Percentiles rank a stretch among this genome's conserved stretches.
Conservation (phyloP, 92 coral and sea anemone species). For the Anthopleura xanthogrammica region DNA sequence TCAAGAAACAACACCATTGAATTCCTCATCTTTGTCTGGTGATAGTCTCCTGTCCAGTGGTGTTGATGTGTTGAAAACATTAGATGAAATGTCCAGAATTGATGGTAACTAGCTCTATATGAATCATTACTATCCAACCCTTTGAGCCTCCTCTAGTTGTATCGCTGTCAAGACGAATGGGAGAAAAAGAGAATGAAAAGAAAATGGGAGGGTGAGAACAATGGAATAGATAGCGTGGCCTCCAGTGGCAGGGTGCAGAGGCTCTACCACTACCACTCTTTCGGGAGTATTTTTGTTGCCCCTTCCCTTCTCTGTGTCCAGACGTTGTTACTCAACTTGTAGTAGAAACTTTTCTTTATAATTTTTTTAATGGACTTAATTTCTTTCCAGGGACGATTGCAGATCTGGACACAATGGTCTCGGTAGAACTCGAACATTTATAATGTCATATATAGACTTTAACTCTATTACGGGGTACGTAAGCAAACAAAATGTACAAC, state of each 20-base stretch:
- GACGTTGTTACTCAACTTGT: too few relatives aligned
- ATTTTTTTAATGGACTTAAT: too few relatives aligned
- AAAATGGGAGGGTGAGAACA: too few relatives aligned
- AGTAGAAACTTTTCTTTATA: too few relatives aligned
- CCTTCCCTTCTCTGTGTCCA: too few relatives aligned
- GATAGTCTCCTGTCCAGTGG: constrained; percentile 19
- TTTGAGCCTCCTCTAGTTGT: not conserved
- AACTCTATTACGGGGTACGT: not conserved
- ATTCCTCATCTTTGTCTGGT: not conserved
- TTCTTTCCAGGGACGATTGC: constrained; percentile 62
- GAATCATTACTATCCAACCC: not conserved
- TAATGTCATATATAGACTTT: constrained; percentile 11
- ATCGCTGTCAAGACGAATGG: too few relatives aligned
- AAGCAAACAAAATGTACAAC: not conserved
- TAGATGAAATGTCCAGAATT: constrained; percentile 75
- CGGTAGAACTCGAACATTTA: constrained; percentile 49
- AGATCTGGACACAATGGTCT: constrained; percentile 60
- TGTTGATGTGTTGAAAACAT: constrained; percentile 61
- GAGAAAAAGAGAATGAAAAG: too few relatives aligned
- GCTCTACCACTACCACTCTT: too few relatives aligned
- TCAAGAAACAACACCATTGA: constrained; percentile 23
- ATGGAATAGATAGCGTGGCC: too few relatives aligned
- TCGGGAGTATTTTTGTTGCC: too few relatives aligned
- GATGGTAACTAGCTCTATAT: constrained; percentile 49
- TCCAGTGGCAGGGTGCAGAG: too few relatives aligned